Evolutionary conservation across 1,140 invertebrate genomes (phyloP), one percentile per base, ranked within the genome.

Genomic region (Chlorops oryzae): DNA sequence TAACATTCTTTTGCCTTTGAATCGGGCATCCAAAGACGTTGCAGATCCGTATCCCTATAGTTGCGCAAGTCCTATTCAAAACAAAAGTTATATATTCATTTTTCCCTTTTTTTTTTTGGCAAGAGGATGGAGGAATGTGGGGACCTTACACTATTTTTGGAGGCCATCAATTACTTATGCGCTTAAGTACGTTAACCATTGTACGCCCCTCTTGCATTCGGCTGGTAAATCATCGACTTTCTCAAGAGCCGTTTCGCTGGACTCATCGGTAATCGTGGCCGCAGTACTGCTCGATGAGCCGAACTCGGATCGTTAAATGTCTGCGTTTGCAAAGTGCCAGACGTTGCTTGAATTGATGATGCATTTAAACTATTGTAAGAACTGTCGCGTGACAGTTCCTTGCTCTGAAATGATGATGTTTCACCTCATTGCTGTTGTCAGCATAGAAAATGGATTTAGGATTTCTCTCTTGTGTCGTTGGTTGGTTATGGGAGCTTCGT

Each of bases 21-120:
- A 73, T 99, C 96, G 1, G 93, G 94, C 92, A 99, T 97, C 96
- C 95, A 98, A 68, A 96, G 95, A 56, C 92, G 90, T 58, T 91
- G 90, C 44, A 96, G 79, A 57, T 96, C 91, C 6, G 89, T 90
- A 63, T 96, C 85, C 53, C 84, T 85, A 61, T 90, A 90, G 18
- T 83, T 82, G 47, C 86, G 84, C 13, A 86, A 72, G 62, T 83
- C 82, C 86, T 88, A 46, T 0, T 51, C 57, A 23, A 46, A 7
- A 48, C 18, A 5, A 13, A 22, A 43, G n/a, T 22, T 20, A 37
- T 4, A 35, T 17, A n/a, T n/a, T n/a, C n/a, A n/a, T n/a, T n/a
- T n/a, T n/a, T n/a, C n/a, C n/a, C n/a, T n/a, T n/a, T n/a, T n/a
- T n/a, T n/a, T n/a, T n/a, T n/a, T n/a, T n/a, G n/a, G n/a, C n/a